Base-by-base conservation (phyloP, 2,113 vertebrate genomes). In the Romanogobio albipinnatus region DNA sequence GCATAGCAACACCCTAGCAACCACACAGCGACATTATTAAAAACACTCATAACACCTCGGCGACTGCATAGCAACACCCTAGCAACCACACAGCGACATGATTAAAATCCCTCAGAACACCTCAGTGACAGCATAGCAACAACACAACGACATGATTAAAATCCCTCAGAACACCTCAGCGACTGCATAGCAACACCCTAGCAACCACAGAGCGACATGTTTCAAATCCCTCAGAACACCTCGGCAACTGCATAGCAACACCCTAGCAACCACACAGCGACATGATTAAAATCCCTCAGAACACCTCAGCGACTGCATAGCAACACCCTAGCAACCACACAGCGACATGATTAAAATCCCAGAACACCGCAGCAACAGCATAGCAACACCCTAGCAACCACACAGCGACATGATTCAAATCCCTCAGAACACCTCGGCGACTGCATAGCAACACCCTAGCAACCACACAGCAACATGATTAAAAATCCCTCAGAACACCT, bases 341-440 rank as follows among this genome's bases (percentile, higher is more conserved):
- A 61, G 58, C n/a, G 11, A 4, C 22, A 59, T 59, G 56, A 39
- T 17, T 53, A 17, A 53, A 17, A 24, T 4, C 58, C 4, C 6
- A 62, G 24, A 62, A 62, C 1, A 0, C 59, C 4, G 26, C 59
- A 58, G 7, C 17, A 9, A 22, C 0, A 3, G 56, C 19, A 22
- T 58, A 58, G 19, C 19, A 58, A 58, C 56, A 58, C 19, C 53
- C 2, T 58, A 58, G 56, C 56, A 58, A 58, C 56, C 56, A 3
- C 0, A 22, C 17, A 22, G 0, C 0, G 9, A 9, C 14, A 51
- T 51, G 4, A 47, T 19, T 19, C 15, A 56, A 56, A 19, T 0
- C 1, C 0, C 51, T 17, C 5, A 17, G 15, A 53, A 53, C 15
- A 0, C 51, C 1, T 53, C 15, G 26, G 0, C 10, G 13, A 26